These are phyloP conservation scores for Drosophila meridionalis DNA, from an alignment of 2,888 invertebrate genomes.

Conservation along the genomic window DNA sequence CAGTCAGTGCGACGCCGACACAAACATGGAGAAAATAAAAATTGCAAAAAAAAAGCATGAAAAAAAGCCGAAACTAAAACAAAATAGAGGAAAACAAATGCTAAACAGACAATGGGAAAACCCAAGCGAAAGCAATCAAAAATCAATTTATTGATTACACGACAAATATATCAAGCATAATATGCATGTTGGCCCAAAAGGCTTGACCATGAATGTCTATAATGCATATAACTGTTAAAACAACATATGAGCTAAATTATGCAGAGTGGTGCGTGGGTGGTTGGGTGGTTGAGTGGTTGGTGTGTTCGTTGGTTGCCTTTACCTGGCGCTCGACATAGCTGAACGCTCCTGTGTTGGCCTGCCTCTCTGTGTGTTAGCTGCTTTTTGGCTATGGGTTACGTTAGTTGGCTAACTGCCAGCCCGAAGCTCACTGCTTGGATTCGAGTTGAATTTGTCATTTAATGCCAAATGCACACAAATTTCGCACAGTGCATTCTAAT, in stretches of 20 bases:
- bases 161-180: slow-evolving; percentile 59
- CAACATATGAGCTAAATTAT: slow-evolving; percentile 20
- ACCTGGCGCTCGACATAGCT: slow-evolving; percentile 76
- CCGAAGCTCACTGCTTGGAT: slow-evolving; percentile 29
- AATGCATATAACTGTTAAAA: slow-evolving; percentile 2
- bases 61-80: slow-evolving; percentile 20
- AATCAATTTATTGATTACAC: slow-evolving; percentile 81
- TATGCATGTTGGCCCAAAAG: slow-evolving; percentile 34
- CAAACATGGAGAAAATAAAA: slow-evolving; percentile 16
- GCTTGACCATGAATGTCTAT: slow-evolving; percentile 40
- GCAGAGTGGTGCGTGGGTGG: slow-evolving; percentile 1
- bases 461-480: slow-evolving; percentile 26
- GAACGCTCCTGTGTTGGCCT: slow-evolving; percentile 14
- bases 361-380: slow-evolving; percentile 8
- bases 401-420: slow-evolving; percentile 56
- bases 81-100: slow-evolving; percentile 40
- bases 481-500: slow-evolving; percentile 17
- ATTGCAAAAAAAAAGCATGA: slow-evolving; percentile 13
- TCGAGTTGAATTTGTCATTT: slow-evolving; percentile 46
- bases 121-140: slow-evolving; percentile 66
- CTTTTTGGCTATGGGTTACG: slow-evolving; percentile 37
- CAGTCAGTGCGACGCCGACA: slow-evolving; percentile 73
- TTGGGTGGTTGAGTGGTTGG: background rate
- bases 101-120: slow-evolving; percentile 33
- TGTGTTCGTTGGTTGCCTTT: slow-evolving; percentile 24